Base-by-base conservation (phyloP, 2,113 vertebrate genomes). In the Tachysurus vachellii region DNA sequence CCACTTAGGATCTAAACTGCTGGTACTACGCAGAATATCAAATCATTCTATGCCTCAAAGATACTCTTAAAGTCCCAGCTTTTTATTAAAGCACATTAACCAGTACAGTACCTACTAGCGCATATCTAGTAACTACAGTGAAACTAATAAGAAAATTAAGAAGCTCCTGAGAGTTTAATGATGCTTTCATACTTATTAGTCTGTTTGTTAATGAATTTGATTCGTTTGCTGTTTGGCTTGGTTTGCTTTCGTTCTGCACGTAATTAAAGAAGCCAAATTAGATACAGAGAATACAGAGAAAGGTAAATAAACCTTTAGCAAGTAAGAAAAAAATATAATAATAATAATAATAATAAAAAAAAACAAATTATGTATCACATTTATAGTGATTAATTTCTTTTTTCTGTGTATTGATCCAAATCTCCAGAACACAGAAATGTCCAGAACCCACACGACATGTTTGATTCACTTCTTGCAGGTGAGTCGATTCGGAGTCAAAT, bases 41-140 rank as follows among this genome's bases (percentile, higher is more conserved):
- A 77, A 77, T 77, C 75, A 53, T 77, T 77, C n/a, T n/a, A 77
- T 53, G 26, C 13, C 47, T 47, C 10, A 47, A 73, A 73, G 70
- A 73, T 42, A 17, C 36, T 3, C 50, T 50, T 76, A 26, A 76
- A 50, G 44, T 76, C 44, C 19, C 5, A 50, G 1, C 26, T 77
- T 77, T 54, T 76, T 77, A 77, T 77, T 79, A 79, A 31, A 79
- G n/a, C 50, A 31, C 17, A 79, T 56, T 79, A 79, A 56, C 16
- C 76, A 31, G 76, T 31, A 19, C 76, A 31, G 76, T 31, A 19
- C 44, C 23, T 53, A n/a, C 23, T 77, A 16, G 12, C 2, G 26
- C 26, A 54, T 77, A n/a, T 53, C 23, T 77, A 28, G 5, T 54
- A 50, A 28, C 75, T 77, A 77, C 13, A 56, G 3, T 9, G 53